Evolutionary conservation across 2,888 invertebrate genomes (phyloP).

Genomic region (Vandiemenella viatica): DNA sequence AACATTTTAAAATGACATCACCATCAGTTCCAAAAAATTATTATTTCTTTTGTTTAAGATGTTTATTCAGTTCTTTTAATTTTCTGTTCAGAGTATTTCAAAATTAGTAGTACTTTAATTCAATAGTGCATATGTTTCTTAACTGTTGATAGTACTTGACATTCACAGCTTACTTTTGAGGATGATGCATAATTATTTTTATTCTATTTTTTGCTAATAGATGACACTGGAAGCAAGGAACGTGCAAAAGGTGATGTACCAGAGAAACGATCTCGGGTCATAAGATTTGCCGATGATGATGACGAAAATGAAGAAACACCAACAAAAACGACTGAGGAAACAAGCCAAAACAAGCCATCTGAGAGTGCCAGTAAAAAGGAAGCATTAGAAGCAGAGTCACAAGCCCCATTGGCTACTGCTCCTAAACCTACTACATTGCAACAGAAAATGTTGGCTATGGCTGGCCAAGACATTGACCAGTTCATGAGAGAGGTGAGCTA

Average conservation of each 20-base stretch:
- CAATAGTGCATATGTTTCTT: not conserved
- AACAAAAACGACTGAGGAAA: conserved; percentile 24
- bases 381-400: too few relatives aligned
- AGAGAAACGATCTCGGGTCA: conserved; percentile 15
- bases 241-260: not conserved
- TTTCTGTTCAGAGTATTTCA: too few relatives aligned
- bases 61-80: too few relatives aligned
- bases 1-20: too few relatives aligned
- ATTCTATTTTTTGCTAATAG: not conserved
- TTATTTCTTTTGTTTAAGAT: too few relatives aligned
- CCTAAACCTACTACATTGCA: conserved; percentile 61
- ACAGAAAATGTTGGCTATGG: conserved; percentile 74
- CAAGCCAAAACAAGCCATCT: too few relatives aligned
- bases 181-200: too few relatives aligned
- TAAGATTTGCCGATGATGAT: conserved; percentile 22
- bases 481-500: conserved; percentile 61
- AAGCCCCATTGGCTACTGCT: conserved; percentile 20
- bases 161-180: too few relatives aligned
- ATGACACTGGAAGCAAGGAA: not conserved
- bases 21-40: too few relatives aligned
- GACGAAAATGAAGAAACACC: conserved; percentile 14
- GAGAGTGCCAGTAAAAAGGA: too few relatives aligned
- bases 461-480: conserved; percentile 81
- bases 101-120: too few relatives aligned
- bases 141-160: not conserved